Conservation (phyloP, 2,113 vertebrate genomes). For the Toxostoma redivivum region DNA sequence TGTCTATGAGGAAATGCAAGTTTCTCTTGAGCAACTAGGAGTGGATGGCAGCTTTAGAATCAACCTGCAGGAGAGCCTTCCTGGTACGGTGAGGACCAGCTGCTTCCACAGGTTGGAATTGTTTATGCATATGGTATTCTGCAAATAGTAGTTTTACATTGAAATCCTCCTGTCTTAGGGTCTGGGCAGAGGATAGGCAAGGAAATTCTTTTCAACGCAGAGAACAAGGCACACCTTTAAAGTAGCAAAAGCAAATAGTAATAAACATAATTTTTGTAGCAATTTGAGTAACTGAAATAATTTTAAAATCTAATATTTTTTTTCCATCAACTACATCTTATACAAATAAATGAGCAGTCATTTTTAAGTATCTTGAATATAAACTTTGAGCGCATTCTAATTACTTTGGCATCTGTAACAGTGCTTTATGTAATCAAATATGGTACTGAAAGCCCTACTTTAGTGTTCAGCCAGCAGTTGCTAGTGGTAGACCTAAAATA, state of each 20-base stretch:
- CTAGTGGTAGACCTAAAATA: neutral
- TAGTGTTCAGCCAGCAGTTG: neutral
- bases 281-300: neutral
- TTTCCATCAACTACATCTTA: neutral
- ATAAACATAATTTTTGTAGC: neutral
- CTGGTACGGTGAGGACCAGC: rapidly evolving
- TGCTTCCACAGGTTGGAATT: neutral
- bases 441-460: neutral
- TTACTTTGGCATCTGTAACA: slow-evolving; percentile 1
- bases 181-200: neutral
- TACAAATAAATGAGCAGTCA: neutral
- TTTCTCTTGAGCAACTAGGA: neutral
- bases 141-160: neutral
- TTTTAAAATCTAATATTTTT: neutral
- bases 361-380: slow-evolving; percentile 1
- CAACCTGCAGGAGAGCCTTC: neutral
- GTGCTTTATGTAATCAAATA: slow-evolving; percentile 17
- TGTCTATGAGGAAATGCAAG: neutral
- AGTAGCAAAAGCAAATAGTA: neutral
- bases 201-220: neutral
- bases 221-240: neutral
- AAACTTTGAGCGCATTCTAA: neutral
- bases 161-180: neutral
- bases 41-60: neutral
- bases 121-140: neutral